Evolutionary conservation across 2,113 vertebrate species (phyloP).

Genomic region (Haemorhous mexicanus): DNA sequence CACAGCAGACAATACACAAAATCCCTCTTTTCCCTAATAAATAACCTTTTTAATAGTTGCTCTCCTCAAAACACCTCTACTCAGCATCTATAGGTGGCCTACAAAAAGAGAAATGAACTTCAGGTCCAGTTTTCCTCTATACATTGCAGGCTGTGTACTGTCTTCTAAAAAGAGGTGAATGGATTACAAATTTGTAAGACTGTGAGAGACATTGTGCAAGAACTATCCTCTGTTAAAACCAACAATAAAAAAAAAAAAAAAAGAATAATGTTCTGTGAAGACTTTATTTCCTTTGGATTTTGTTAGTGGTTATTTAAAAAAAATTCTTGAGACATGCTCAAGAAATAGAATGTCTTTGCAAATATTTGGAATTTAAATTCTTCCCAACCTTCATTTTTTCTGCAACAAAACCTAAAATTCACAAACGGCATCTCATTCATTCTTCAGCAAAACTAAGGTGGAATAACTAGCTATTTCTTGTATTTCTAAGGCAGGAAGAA

Average conservation of each 20-base stretch:
- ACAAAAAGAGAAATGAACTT: not conserved
- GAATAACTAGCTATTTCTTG: not conserved
- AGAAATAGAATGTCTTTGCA: not conserved
- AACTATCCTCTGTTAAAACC: not conserved
- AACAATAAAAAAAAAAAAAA: not conserved
- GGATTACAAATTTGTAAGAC: not conserved
- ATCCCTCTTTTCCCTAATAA: not conserved
- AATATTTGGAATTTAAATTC: not conserved
- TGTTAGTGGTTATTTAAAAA: not conserved
- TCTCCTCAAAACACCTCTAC: not conserved
- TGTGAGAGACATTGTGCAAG: not conserved
- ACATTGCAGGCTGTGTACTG: not conserved
- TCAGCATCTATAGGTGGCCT: not conserved
- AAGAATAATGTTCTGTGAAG: not conserved
- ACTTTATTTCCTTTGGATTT: not conserved
- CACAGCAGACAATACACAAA: not conserved
- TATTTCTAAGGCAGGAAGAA: not conserved
- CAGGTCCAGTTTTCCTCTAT: not conserved
- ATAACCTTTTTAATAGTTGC: not conserved
- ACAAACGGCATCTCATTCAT: not conserved
- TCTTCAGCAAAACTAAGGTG: not conserved
- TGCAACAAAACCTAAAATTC: not conserved
- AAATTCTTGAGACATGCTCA: not conserved
- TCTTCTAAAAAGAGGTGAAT: not conserved
- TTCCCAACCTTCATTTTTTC: not conserved